Percentiles rank a stretch among this genome's conserved stretches.
phyloP scores from a whole-genome alignment of 2,113 vertebrate species.

The Pitta sordida region DNA sequence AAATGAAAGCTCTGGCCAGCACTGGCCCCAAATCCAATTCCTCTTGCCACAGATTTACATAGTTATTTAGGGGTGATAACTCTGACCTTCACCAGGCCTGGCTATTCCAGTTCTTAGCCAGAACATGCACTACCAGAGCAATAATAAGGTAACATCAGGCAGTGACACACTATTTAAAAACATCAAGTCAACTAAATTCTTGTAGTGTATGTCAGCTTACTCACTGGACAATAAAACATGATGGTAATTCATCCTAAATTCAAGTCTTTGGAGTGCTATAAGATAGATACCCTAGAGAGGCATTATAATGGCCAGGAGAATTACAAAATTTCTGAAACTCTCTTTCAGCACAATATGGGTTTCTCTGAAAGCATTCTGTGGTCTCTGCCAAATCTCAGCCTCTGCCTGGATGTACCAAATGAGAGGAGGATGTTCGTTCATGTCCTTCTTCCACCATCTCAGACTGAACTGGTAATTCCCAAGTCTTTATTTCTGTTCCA shows the following conservation, averaged over 20 bases:
- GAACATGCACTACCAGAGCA: not conserved
- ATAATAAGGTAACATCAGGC: not conserved
- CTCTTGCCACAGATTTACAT: not conserved
- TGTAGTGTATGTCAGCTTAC: not conserved
- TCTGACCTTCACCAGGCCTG: not conserved
- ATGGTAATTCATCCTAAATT: not conserved
- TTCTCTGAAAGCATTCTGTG: not conserved
- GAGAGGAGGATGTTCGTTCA: not conserved
- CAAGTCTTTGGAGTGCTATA: not conserved
- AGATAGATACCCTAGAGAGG: not conserved
- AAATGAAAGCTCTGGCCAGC: not conserved
- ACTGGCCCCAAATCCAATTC: not conserved
- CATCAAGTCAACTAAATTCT: not conserved
- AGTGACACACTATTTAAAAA: not conserved
- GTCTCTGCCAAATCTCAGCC: not conserved
- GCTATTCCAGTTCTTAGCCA: not conserved
- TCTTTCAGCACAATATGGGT: not conserved
- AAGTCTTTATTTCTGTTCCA: not conserved
- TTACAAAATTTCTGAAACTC: not conserved
- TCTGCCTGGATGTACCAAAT: not conserved
- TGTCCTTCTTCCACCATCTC: not conserved
- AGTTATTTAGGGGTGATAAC: not conserved
- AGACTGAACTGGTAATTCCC: fast-evolving
- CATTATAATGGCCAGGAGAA: not conserved
- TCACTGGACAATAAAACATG: not conserved